Evolutionary conservation across 1,140 invertebrate genomes (phyloP), one percentile per base, ranked within the genome.

Genomic region (Whitmania pigra): DNA sequence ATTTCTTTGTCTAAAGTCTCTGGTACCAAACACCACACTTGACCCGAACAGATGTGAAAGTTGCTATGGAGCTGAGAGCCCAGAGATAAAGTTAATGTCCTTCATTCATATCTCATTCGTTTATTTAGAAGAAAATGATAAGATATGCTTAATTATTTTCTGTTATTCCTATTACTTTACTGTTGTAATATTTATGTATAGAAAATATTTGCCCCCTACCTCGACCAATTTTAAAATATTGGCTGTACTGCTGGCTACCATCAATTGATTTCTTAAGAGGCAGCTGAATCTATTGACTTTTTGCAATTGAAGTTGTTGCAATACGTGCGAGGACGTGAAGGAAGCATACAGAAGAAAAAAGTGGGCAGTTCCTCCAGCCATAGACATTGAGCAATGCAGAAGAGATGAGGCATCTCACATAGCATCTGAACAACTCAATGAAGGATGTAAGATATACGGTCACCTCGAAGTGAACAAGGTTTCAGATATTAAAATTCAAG

Each of bases 311-410:
- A 80, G 92, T 77, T 98, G 95, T 81, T 98, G 95, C 81, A 96
- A 97, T 81, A 94, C 93, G 43, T 98, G 95, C 85, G 90, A 94
- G 75, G 93, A 96, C 75, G 92, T 99, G 0, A 88, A 89, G 82
- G 89, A 93, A 82, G 94, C 94, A 0, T 98, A 99, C 80, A 86
- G 88, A 77, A 79, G 87, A 74, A 90, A 88, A 82, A 89, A 89
- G 73, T 98, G 95, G 95, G 90, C 88, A 49, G 84, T 91, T 71
- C 88, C 87, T 17, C 87, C 90, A 78, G 82, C 88, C 20, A 85
- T 88, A 72, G 87, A 86, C 66, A 89, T 97, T 76, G 88, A 88
- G 75, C 95, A 98, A 82, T 99, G 95, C 82, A 89, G 92, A 82
- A 86, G 90, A 78, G 89, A 93, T 79, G 86, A 87, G 49, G 87